phyloP scores from a whole-genome alignment of 1,140 invertebrate genomes.

The Drosophila quadrilineata region DNA sequence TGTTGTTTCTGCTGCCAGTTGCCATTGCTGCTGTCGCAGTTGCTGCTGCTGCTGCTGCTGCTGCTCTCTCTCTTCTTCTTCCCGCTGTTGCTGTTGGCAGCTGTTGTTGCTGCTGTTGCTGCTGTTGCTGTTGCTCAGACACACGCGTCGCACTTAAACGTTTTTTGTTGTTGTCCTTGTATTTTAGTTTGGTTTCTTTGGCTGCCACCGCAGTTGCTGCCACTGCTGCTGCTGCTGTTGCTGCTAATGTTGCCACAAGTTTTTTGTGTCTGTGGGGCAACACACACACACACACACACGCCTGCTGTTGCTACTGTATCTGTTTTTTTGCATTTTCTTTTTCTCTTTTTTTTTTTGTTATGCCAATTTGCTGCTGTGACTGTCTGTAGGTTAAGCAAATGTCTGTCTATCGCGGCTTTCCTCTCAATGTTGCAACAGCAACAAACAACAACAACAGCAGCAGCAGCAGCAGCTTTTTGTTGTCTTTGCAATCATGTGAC shows the following conservation, averaged over 20 bases:
- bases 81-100: slow-evolving; percentile 8
- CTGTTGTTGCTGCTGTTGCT: slow-evolving; percentile 20
- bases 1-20: slow-evolving; percentile 23
- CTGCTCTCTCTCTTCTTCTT: no score
- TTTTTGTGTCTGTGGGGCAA: slow-evolving; percentile 31
- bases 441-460: slow-evolving; percentile 7
- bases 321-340: background rate
- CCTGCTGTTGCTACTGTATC: background rate
- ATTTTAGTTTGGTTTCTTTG: slow-evolving; percentile 29
- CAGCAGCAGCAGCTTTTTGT: background rate
- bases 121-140: slow-evolving; percentile 25
- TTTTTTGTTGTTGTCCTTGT: slow-evolving; percentile 31
- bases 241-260: slow-evolving; percentile 38
- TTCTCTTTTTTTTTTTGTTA: slow-evolving; percentile 4
- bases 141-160: slow-evolving; percentile 29
- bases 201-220: no score
- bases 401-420: slow-evolving; percentile 7
- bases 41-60: slow-evolving; percentile 19
- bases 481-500: slow-evolving; percentile 3
- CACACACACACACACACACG: slow-evolving; percentile 6
- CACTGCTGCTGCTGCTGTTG: slow-evolving; percentile 6
- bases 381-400: slow-evolving; percentile 13
- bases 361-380: background rate
- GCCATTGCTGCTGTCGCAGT: slow-evolving; percentile 15
- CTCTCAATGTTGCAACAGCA: slow-evolving; percentile 7